A percentile compares a stretch with the other conserved stretches of the same genome.
Evolutionary conservation across 2,797 vertebrate genomes (phyloP).

Genomic region (Enteromius unitaeniatus): DNA sequence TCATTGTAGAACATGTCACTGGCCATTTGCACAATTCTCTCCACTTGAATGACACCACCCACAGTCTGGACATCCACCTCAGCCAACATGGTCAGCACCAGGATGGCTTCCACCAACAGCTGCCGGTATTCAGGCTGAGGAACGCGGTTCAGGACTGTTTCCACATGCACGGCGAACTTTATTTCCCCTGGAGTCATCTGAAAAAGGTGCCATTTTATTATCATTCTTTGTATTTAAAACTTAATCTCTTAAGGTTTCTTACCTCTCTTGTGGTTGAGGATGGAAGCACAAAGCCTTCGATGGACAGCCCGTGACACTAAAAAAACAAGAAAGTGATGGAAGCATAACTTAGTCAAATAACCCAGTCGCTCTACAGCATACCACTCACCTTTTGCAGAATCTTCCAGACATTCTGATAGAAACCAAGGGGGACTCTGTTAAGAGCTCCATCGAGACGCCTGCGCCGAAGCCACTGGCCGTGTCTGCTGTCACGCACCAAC

Average conservation of each 20-base stretch:
- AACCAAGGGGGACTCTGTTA: slow-evolving; percentile 92
- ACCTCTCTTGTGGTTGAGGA: slow-evolving; percentile 96
- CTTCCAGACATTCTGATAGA: slow-evolving; percentile 97
- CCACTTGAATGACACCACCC: slow-evolving; percentile 90
- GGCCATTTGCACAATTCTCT: slow-evolving; percentile 90
- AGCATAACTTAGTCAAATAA: neutral
- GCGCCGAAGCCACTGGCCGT: slow-evolving; percentile 94
- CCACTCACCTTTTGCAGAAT: slow-evolving; percentile 89
- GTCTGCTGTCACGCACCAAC: slow-evolving; percentile 73
- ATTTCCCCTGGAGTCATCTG: slow-evolving; percentile 98
- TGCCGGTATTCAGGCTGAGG: slow-evolving; percentile 96
- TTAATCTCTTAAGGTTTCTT: neutral
- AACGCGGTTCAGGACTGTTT: slow-evolving; percentile 92
- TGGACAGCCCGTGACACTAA: slow-evolving; percentile 94
- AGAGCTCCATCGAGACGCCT: slow-evolving; percentile 91
- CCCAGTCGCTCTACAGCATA: neutral
- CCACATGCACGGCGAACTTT: slow-evolving; percentile 95
- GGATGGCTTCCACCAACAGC: slow-evolving; percentile 94
- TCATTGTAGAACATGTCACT: slow-evolving; percentile 93
- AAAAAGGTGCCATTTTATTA: neutral
- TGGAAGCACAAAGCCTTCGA: slow-evolving; percentile 91
- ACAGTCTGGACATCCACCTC: slow-evolving; percentile 89
- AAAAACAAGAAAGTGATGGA: slow-evolving; percentile 46
- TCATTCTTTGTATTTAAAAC: neutral
- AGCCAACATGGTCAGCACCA: slow-evolving; percentile 93